These are phyloP conservation scores for Lochmaea crataegi DNA, from an alignment of 2,888 invertebrate species.

Conservation along the genomic window DNA sequence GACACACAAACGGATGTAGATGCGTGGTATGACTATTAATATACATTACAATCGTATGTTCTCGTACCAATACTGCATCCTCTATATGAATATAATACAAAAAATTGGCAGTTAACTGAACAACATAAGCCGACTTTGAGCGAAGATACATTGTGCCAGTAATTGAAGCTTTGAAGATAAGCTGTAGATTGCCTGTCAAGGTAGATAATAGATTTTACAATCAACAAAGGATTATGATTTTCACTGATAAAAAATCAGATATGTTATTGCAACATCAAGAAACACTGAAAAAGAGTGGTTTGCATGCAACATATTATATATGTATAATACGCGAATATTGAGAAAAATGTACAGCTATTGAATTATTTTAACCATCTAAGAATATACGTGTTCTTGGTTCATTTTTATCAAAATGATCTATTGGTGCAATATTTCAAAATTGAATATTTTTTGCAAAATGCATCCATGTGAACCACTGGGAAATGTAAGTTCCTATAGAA, in stretches of 20 bases:
- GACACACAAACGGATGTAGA: too few species aligned
- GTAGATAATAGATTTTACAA: not conserved
- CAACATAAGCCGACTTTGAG: too few species aligned
- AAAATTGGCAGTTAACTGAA: too few species aligned
- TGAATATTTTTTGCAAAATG: not conserved
- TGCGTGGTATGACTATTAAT: too few species aligned
- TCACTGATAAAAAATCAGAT: not conserved
- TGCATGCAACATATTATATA: constrained; percentile 3
- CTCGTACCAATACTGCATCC: too few species aligned
- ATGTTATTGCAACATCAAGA: not conserved
- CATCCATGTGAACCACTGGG: not conserved
- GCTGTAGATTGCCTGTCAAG: not conserved
- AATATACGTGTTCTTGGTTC: constrained; percentile 5
- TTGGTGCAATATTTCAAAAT: not conserved
- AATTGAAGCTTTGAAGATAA: not conserved
- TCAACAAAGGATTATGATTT: not conserved
- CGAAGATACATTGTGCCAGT: not conserved
- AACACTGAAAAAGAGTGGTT: not conserved
- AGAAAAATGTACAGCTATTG: constrained; percentile 10
- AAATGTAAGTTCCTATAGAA: not conserved
- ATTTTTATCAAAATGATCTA: not conserved
- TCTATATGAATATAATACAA: too few species aligned
- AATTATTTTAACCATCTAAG: not conserved
- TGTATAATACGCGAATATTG: not conserved
- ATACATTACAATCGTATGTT: too few species aligned